A percentile compares a stretch with the other conserved stretches of the same genome.
Evolutionary conservation across 2,797 vertebrate species (phyloP).

Genomic region (Epinephelus coioides): DNA sequence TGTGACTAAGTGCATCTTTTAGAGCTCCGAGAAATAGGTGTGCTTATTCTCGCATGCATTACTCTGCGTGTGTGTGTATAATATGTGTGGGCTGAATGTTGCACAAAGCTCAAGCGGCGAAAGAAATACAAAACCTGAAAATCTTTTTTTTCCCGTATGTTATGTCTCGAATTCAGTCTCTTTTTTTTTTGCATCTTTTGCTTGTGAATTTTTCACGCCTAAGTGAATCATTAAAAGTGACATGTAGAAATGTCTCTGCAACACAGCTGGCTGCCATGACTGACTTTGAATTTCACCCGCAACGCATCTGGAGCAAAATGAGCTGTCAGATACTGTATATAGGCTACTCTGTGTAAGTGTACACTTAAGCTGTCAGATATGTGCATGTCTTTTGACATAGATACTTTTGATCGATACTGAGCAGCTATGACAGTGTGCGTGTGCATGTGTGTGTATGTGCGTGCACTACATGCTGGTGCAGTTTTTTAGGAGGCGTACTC

Average conservation of each 20-base stretch:
- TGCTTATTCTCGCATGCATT: slow-evolving; percentile 23
- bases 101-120: slow-evolving; percentile 41
- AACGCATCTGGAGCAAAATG: slow-evolving; percentile 62
- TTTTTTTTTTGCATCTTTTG: slow-evolving; percentile 14
- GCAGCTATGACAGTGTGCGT: slow-evolving; percentile 3
- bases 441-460: not conserved
- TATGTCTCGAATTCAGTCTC: slow-evolving; percentile 28
- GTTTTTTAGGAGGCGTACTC: slow-evolving; percentile 38
- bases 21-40: slow-evolving; percentile 41
- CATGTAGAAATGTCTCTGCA: slow-evolving; percentile 56
- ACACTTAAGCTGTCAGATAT: slow-evolving; percentile 60
- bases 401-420: slow-evolving; percentile 54
- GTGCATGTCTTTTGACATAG: slow-evolving; percentile 27
- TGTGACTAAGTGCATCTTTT: slow-evolving; percentile 25
- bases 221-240: slow-evolving; percentile 68
- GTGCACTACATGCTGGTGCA: not conserved
- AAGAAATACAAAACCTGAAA: slow-evolving; percentile 33
- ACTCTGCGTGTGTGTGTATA: slow-evolving; percentile 7
- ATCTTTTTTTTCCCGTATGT: slow-evolving; percentile 41
- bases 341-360: slow-evolving; percentile 30
- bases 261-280: slow-evolving; percentile 49
- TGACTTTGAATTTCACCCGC: slow-evolving; percentile 54
- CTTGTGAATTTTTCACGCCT: slow-evolving; percentile 45
- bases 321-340: slow-evolving; percentile 53
- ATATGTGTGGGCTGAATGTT: slow-evolving; percentile 39